phyloP scores from a whole-genome alignment of 2,113 vertebrate genomes.

The Mastomys coucha region DNA sequence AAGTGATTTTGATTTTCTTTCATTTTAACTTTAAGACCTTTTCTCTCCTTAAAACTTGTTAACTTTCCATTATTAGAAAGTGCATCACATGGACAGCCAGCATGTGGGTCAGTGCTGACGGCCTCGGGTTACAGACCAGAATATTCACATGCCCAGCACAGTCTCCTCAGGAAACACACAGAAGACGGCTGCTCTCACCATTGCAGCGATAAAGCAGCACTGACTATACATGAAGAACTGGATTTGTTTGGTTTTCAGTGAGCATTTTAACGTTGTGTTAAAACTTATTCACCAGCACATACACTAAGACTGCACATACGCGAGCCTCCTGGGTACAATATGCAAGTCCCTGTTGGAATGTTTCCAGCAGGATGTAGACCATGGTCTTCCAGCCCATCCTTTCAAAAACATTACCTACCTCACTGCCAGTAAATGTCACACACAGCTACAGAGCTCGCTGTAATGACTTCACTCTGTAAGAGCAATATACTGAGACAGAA shows the following conservation, averaged over 20 bases:
- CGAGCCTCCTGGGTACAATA: slow-evolving; percentile 81
- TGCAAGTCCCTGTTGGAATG: slow-evolving; percentile 76
- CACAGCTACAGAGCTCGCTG: slow-evolving; percentile 72
- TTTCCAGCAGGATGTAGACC: slow-evolving; percentile 87
- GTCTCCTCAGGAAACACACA: slow-evolving; percentile 9
- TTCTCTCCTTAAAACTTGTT: slow-evolving; percentile 62
- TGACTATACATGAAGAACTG: slow-evolving; percentile 64
- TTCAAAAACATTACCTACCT: slow-evolving; percentile 85
- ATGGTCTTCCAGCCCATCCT: slow-evolving; percentile 73
- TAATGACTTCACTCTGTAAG: slow-evolving; percentile 74
- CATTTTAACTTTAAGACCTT: slow-evolving; percentile 62
- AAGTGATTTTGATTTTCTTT: slow-evolving; percentile 34
- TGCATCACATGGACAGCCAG: slow-evolving; percentile 62
- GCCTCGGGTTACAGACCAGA: slow-evolving; percentile 75
- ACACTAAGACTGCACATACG: slow-evolving; percentile 79
- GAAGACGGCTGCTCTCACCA: background rate
- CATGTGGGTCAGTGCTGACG: slow-evolving; percentile 80
- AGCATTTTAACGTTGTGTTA: slow-evolving; percentile 77
- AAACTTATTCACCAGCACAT: slow-evolving; percentile 78
- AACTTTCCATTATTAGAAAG: slow-evolving; percentile 68
- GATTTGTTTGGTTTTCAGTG: slow-evolving; percentile 72
- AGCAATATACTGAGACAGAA: slow-evolving; percentile 50
- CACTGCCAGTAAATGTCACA: slow-evolving; percentile 86
- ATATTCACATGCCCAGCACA: slow-evolving; percentile 81
- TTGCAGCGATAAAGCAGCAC: slow-evolving; percentile 55